Percentiles rank a stretch among this genome's conserved stretches.
Conservation (phyloP, 2,113 vertebrate species). For the Cisticola juncidis region DNA sequence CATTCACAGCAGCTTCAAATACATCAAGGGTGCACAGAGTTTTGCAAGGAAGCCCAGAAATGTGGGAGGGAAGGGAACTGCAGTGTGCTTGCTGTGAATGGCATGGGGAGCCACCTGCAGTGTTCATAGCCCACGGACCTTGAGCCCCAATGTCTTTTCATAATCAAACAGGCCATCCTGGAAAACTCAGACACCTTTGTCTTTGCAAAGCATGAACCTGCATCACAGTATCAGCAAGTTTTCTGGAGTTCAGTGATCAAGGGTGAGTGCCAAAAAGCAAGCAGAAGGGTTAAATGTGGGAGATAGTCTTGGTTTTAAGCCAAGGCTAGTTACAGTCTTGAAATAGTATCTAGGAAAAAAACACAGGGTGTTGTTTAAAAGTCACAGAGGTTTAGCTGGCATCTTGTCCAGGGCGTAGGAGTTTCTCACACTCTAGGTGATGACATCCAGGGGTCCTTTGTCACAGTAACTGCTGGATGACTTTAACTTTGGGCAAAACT, state of each 20-base stretch:
- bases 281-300: neutral
- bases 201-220: neutral
- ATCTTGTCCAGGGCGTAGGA: neutral
- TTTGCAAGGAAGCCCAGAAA: neutral
- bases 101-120: neutral
- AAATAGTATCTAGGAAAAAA: neutral
- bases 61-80: neutral
- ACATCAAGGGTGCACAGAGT: neutral
- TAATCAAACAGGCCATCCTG: neutral
- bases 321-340: neutral
- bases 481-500: neutral
- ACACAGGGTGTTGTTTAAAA: neutral
- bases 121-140: neutral
- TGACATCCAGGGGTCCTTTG: neutral
- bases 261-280: neutral
- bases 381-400: neutral
- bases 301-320: neutral
- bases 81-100: neutral
- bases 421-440: neutral
- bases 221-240: neutral
- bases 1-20: neutral
- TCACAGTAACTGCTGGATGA: neutral
- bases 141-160: neutral
- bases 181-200: neutral
- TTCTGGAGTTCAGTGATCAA: neutral